Percentiles rank a stretch among this genome's conserved stretches.
These are phyloP conservation scores for Dione juno DNA, from an alignment of 2,888 invertebrate species.

Conservation along the genomic window DNA sequence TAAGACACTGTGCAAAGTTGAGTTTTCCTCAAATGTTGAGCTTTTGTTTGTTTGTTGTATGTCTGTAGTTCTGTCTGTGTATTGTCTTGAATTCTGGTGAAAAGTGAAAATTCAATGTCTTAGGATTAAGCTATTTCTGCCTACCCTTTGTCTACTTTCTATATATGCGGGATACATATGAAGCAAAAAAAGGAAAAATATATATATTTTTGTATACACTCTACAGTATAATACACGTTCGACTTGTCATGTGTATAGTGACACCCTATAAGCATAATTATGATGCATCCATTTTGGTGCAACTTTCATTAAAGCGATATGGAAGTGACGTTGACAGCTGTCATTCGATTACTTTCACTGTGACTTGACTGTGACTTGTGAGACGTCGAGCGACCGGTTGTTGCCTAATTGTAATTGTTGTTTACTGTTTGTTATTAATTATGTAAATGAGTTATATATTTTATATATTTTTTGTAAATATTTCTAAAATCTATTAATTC, in stretches of 20 bases:
- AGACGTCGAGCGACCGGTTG: conserved; percentile 18
- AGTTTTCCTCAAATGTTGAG: too few relatives aligned
- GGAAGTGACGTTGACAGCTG: conserved; percentile 47
- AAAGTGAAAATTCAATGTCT: too few relatives aligned
- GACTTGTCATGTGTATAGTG: conserved; percentile 22
- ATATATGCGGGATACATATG: too few relatives aligned
- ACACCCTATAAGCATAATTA: conserved; percentile 43
- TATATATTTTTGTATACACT: too few relatives aligned
- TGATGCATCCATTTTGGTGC: conserved; percentile 50
- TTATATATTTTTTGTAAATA: background rate
- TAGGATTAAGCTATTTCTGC: too few relatives aligned
- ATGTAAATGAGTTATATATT: background rate
- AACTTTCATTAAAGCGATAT: conserved; percentile 46
- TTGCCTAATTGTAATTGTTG: conserved; percentile 12
- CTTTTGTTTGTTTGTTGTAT: too few relatives aligned
- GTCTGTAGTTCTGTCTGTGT: too few relatives aligned
- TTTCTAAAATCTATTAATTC: background rate
- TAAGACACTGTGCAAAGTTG: too few relatives aligned
- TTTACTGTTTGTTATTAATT: conserved; percentile 2
- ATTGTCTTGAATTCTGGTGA: too few relatives aligned
- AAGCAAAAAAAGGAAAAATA: too few relatives aligned
- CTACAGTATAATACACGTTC: conserved; percentile 13
- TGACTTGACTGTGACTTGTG: conserved; percentile 31
- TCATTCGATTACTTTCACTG: conserved; percentile 49
- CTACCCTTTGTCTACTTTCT: too few relatives aligned